Evolutionary conservation across 2,888 invertebrate species (phyloP), one percentile per base, ranked within the genome.

Genomic region (Dasysyrphus albostriatus): DNA sequence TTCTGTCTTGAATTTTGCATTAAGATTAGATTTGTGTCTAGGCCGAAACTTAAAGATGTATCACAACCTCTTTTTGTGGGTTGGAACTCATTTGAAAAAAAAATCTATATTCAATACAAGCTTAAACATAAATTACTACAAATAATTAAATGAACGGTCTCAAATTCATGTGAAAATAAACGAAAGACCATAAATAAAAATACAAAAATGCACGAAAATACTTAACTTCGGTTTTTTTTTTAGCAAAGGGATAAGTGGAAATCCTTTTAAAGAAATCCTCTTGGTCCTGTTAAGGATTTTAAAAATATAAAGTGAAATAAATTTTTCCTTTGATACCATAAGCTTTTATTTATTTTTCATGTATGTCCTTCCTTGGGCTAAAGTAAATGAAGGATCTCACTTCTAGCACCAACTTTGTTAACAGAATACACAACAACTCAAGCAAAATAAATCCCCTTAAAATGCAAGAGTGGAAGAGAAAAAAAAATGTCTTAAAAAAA

Each of bases 311-410:
- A 63, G 42, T 19, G 10, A 44, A 63, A 44, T n/a, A 63, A 63
- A 5, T 29, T 44, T 32, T 16, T 58, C 16, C 44, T 63, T 47
- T 63, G 16, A 47, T 63, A 9, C 3, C 5, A 32, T 63, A 32
- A 44, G 44, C 16, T 44, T 63, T 16, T 2, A 63, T 47, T 44
- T 37, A n/a, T n/a, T 29, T 8, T 54, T 1, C 29, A 63, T 44
- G 29, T n/a, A 44, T 63, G 63, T 16, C 16, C 16, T 32, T 63
- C 44, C 16, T 44, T 42, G 42, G 9, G 6, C 39, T 42, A n/a
- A 44, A 47, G 44, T 32, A 63, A 63, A 63, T 63, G 9, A 63
- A 44, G 29, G 32, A 63, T 44, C n/a, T 58, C 16, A 63, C 44
- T 44, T 24, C 29, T 44, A 44, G 14, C n/a, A 16, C 1, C 5